Evolutionary conservation across 2,888 invertebrate species (phyloP).

Genomic region (Choristoneura rosaceana): DNA sequence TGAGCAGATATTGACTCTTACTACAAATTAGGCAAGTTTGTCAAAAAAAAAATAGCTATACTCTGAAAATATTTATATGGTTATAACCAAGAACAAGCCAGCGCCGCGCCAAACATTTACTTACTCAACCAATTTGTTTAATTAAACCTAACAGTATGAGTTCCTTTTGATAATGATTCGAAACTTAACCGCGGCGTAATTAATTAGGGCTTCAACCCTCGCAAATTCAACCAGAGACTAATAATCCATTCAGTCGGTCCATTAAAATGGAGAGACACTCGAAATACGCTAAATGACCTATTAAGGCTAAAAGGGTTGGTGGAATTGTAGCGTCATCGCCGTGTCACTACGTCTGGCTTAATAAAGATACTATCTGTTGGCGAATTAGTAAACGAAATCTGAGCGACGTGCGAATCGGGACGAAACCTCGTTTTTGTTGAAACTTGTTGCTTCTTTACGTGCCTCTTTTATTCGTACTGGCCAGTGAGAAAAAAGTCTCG

Average conservation of each 20-base stretch:
- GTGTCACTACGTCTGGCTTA: slow-evolving; percentile 23
- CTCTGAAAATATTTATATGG: too few species aligned
- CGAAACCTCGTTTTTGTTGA: slow-evolving; percentile 8
- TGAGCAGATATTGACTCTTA: too few species aligned
- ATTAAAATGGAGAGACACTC: slow-evolving; percentile 38
- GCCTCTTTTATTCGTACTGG: neutral
- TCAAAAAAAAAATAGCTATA: too few species aligned
- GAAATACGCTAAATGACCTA: slow-evolving; percentile 33
- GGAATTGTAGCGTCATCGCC: slow-evolving; percentile 21
- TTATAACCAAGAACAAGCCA: neutral
- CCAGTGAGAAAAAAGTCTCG: neutral
- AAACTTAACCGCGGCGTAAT: slow-evolving; percentile 35
- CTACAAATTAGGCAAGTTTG: too few species aligned
- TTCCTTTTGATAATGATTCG: slow-evolving; percentile 25
- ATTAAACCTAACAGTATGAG: slow-evolving; percentile 17
- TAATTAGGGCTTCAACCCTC: slow-evolving; percentile 34
- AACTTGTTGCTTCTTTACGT: slow-evolving; percentile 31
- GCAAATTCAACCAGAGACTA: slow-evolving; percentile 25
- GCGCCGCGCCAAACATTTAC: neutral
- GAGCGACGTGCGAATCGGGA: slow-evolving; percentile 20
- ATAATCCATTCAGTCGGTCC: slow-evolving; percentile 30
- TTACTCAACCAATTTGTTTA: slow-evolving; percentile 2
- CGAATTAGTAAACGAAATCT: slow-evolving; percentile 15
- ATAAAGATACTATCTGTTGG: slow-evolving; percentile 13
- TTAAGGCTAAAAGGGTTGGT: slow-evolving; percentile 30